phyloP scores from a whole-genome alignment of 30 jellyfish, hydroid and myxozoan species.

The Cassiopea andromeda region DNA sequence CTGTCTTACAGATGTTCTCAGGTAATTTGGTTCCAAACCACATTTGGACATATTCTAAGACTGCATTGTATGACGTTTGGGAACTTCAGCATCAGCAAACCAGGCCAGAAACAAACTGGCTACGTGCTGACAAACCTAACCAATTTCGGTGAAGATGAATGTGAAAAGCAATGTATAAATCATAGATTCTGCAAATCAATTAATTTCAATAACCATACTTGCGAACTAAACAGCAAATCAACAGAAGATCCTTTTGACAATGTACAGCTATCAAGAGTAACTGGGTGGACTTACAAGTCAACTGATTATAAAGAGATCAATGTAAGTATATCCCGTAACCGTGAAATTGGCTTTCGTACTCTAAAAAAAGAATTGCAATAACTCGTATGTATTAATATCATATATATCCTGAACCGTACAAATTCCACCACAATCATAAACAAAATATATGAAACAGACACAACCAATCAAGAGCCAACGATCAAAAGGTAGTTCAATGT shows the following conservation, averaged over 20 bases:
- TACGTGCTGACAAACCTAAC: background rate
- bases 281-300: slow-evolving; percentile 47
- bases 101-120: slow-evolving; percentile 1
- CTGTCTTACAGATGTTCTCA: background rate
- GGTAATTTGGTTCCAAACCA: background rate
- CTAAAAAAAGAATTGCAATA: too few relatives aligned
- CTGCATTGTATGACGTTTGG: slow-evolving; percentile 23
- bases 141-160: background rate
- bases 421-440: too few relatives aligned
- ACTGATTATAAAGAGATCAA: slow-evolving; percentile 12
- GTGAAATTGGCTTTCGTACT: too few relatives aligned
- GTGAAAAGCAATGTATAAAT: slow-evolving; percentile 3
- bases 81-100: slow-evolving; percentile 25
- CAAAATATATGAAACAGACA: too few relatives aligned
- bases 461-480: too few relatives aligned
- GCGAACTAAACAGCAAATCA: slow-evolving; percentile 26
- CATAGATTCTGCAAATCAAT: slow-evolving; percentile 10
- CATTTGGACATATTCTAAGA: slow-evolving; percentile 21
- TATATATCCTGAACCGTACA: too few relatives aligned
- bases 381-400: too few relatives aligned
- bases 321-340: too few relatives aligned
- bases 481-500: too few relatives aligned
- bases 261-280: background rate
- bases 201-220: background rate
- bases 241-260: slow-evolving; percentile 14